Evolutionary conservation across 2,113 vertebrate species (phyloP).

Genomic region (Chinchilla lanigera): DNA sequence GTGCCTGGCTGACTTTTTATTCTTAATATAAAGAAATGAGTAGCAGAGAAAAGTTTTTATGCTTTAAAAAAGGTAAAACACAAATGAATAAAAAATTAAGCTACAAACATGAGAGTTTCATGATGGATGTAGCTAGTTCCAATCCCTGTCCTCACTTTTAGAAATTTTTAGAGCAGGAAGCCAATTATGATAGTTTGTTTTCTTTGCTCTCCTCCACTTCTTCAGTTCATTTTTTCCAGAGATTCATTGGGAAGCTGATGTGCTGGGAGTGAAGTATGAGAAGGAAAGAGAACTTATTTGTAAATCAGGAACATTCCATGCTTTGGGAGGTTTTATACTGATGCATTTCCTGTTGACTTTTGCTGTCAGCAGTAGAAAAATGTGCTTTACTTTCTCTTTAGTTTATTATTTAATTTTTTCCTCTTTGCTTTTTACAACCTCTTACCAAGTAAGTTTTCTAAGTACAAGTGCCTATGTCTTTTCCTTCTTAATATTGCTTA

Average conservation of each 20-base stretch:
- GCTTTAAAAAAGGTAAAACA: slow-evolving; percentile 45
- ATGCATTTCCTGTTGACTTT: slow-evolving; percentile 73
- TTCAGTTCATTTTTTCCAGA: slow-evolving; percentile 55
- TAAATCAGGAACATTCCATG: slow-evolving; percentile 71
- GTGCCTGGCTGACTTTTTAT: background rate
- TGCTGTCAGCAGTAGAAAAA: slow-evolving; percentile 49
- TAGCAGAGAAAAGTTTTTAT: slow-evolving; percentile 44
- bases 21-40: slow-evolving; percentile 46
- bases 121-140: background rate
- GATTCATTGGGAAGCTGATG: slow-evolving; percentile 11
- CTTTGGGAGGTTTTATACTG: slow-evolving; percentile 64
- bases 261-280: slow-evolving; percentile 45
- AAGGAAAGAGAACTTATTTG: slow-evolving; percentile 60
- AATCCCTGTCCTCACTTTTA: background rate
- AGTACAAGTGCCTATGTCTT: background rate
- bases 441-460: slow-evolving; percentile 51
- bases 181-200: background rate
- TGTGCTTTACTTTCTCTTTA: slow-evolving; percentile 61
- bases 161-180: slow-evolving; percentile 62
- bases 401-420: slow-evolving; percentile 29
- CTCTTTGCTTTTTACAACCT: slow-evolving; percentile 37
- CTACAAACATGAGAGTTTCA: slow-evolving; percentile 51
- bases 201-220: slow-evolving; percentile 34
- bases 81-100: background rate
- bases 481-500: slow-evolving; percentile 26